Conservation (phyloP, 2,113 vertebrate species). For the Sylvia atricapilla region DNA sequence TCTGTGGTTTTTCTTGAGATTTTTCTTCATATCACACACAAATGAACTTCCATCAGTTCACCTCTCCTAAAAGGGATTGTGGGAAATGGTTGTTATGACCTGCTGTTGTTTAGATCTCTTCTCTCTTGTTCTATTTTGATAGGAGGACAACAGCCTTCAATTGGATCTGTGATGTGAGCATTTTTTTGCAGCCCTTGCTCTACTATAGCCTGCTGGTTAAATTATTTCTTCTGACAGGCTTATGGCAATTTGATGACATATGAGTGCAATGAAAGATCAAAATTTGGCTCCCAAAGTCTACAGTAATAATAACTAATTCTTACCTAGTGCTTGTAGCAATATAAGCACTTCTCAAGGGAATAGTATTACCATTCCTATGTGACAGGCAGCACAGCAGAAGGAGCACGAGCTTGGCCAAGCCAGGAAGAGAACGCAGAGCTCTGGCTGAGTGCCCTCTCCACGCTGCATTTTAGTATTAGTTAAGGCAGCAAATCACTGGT, state of each 20-base stretch:
- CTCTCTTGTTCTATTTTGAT: background rate
- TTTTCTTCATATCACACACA: background rate
- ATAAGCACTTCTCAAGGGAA: background rate
- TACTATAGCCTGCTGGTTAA: background rate
- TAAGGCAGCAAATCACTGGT: background rate
- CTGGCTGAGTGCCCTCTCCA: background rate
- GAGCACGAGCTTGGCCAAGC: accelerated
- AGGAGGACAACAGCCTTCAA: background rate
- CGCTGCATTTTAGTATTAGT: background rate
- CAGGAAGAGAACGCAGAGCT: background rate
- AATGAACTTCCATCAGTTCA: background rate
- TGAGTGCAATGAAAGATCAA: background rate
- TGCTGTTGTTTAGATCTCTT: background rate
- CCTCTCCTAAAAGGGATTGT: background rate
- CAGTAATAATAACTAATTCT: background rate
- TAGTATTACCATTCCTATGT: background rate
- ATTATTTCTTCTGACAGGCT: background rate
- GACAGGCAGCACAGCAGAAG: background rate
- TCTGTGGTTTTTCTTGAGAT: background rate
- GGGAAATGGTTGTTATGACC: background rate
- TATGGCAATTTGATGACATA: background rate
- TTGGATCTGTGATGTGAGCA: background rate
- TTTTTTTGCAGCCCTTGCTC: background rate
- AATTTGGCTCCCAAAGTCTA: background rate
- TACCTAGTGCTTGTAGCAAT: background rate